Base-by-base conservation (phyloP, 1,140 invertebrate species). In the Gryon sp. region DNA sequence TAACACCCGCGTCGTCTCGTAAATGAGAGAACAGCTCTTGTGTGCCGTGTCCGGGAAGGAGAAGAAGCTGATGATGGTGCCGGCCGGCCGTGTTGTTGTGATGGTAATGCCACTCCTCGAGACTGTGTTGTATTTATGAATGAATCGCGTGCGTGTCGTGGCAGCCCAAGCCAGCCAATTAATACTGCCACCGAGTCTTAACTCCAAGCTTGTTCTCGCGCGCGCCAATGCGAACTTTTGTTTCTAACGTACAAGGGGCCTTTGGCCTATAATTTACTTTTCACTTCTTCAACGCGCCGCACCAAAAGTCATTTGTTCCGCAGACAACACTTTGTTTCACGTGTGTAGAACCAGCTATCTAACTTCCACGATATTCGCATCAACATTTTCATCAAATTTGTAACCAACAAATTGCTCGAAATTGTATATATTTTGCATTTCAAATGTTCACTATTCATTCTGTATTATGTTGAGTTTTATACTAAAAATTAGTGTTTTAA, bases 101-200 rank as follows among this genome's bases (percentile, higher is more conserved):
- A 7, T 52, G 48, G 4, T 18, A 34, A 32, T 26, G 45, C 40
- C 30, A 55, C 52, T 43, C 32, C 66, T 59, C 45, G 41, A n/a
- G n/a, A 14, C 32, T 7, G 19, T 9, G 26, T 32, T 30, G 38
- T 76, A 77, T 79, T 82, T 79, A 80, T 84, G 80, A 84, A 83
- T 84, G 80, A 83, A 84, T 84, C 79, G 80, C 81, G 80, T 82
- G 80, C 79, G 45, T 76, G 63, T 73, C 55, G 34, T 68, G 66
- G 28, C 52, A 48, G 16, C n/a, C n/a, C n/a, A n/a, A n/a, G n/a
- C 38, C 48, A 8, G 55, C 50, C 76, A 77, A 77, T 80, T 80
- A 80, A 40, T 63, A 46, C 28, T 9, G 50, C 62, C 50, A 36
- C 50, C 32, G 45, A 72, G n/a, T n/a, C n/a, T n/a, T 48, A 46